Conservation (phyloP, 2,888 invertebrate genomes). For the Caenorhabditis auriculariae region DNA sequence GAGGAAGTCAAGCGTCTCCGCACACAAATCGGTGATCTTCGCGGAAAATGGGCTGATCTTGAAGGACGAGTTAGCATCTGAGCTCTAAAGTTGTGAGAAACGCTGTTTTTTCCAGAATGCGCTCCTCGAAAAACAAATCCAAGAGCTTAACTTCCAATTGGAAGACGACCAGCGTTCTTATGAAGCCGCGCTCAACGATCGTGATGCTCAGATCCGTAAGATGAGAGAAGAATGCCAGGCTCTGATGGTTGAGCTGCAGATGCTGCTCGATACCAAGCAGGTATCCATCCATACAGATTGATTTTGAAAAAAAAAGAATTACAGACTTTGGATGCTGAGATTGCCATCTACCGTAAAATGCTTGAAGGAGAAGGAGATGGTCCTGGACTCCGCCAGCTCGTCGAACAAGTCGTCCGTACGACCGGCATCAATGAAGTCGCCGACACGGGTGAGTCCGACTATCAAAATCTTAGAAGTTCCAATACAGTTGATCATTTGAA, state of each 20-base stretch:
- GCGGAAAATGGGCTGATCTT: slow-evolving; percentile 66
- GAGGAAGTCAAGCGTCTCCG: slow-evolving; percentile 65
- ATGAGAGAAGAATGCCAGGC: slow-evolving; percentile 64
- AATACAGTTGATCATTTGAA: neutral
- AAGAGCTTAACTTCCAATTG: slow-evolving; percentile 66
- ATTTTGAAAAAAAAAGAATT: neutral
- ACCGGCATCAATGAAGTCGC: slow-evolving; percentile 56
- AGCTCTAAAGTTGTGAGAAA: neutral
- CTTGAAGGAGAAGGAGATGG: slow-evolving; percentile 69
- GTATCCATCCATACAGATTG: neutral
- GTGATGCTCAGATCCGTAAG: slow-evolving; percentile 64
- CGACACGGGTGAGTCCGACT: slow-evolving; percentile 44
- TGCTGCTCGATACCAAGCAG: slow-evolving; percentile 68
- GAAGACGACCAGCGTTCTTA: slow-evolving; percentile 64
- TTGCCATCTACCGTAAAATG: slow-evolving; percentile 69
- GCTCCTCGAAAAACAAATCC: slow-evolving; percentile 66
- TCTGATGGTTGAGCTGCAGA: slow-evolving; percentile 65
- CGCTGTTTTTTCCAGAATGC: slow-evolving; percentile 61
- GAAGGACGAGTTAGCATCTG: slow-evolving; percentile 60
- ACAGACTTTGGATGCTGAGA: slow-evolving; percentile 68
- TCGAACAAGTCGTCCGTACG: slow-evolving; percentile 63
- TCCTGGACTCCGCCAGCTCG: slow-evolving; percentile 61
- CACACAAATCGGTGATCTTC: slow-evolving; percentile 65
- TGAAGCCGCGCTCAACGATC: slow-evolving; percentile 65
- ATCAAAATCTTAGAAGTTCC: neutral